These are phyloP conservation scores for Antennarius maculatus DNA, from an alignment of 2,797 vertebrate species.

Conservation along the genomic window DNA sequence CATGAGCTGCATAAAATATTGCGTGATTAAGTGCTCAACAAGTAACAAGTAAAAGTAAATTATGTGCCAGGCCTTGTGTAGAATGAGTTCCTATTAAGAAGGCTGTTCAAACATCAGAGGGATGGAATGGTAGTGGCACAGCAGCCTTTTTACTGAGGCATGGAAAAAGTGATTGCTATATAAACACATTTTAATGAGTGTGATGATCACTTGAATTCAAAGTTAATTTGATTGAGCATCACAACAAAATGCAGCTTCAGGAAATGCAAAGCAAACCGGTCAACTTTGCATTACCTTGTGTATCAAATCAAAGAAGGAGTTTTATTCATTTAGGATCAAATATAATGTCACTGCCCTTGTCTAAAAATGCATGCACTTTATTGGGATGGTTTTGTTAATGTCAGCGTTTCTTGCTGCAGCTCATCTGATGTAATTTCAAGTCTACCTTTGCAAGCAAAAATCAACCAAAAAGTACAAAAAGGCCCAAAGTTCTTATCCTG, in stretches of 20 bases:
- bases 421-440: background rate
- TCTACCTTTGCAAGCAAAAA: background rate
- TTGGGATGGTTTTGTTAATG: background rate
- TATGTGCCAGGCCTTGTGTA: conserved; percentile 31
- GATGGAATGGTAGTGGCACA: conserved; percentile 52
- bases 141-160: conserved; percentile 58
- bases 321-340: conserved; percentile 23
- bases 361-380: background rate
- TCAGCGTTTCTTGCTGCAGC: conserved; percentile 1
- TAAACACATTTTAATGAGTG: conserved; percentile 75
- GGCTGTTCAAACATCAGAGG: conserved; percentile 52
- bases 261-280: conserved; percentile 36
- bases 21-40: conserved; percentile 62
- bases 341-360: background rate
- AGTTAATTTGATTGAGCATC: conserved; percentile 67
- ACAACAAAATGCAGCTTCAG: conserved; percentile 60
- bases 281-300: conserved; percentile 41
- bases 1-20: conserved; percentile 61
- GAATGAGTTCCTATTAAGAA: conserved; percentile 37
- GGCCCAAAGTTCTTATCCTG: conserved; percentile 15
- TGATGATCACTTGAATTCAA: conserved; percentile 67
- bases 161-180: conserved; percentile 63
- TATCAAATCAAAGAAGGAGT: conserved; percentile 19
- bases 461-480: conserved; percentile 9
- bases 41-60: conserved; percentile 64